These are phyloP conservation scores for Tuberolachnus salignus DNA, from an alignment of 2,888 invertebrate species.

Conservation along the genomic window DNA sequence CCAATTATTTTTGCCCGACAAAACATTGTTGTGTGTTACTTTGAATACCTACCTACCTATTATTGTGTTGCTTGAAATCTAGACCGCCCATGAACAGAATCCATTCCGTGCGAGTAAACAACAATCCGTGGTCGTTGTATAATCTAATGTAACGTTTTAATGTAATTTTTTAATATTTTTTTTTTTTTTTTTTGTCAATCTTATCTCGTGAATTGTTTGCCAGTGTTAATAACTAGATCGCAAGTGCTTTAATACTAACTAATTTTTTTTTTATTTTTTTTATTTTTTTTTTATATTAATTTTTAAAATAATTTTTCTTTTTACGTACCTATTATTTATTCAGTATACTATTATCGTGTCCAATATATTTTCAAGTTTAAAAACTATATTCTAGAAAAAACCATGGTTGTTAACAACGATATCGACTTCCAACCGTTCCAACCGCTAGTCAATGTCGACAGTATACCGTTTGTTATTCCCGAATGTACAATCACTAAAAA, in stretches of 20 bases:
- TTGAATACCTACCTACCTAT: no score
- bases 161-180: conserved; percentile 13
- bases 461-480: conserved; percentile 60
- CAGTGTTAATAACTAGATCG: conserved; percentile 2
- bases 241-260: neutral
- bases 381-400: conserved; percentile 1
- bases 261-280: no score
- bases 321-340: neutral
- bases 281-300: neutral
- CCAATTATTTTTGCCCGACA: neutral
- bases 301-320: no score
- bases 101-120: conserved; percentile 53
- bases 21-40: conserved; percentile 9
- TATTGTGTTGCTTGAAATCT: conserved; percentile 15
- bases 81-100: conserved; percentile 54
- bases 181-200: conserved; percentile 4
- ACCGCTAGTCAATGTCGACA: conserved; percentile 38
- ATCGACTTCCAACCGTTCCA: conserved; percentile 48
- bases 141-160: conserved; percentile 29
- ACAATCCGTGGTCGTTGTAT: conserved; percentile 37
- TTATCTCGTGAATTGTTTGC: conserved; percentile 41
- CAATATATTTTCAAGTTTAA: neutral
- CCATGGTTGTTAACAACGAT: conserved; percentile 41
- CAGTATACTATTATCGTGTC: neutral
- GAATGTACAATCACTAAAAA: conserved; percentile 75